These are phyloP conservation scores for Rhynchopsitta pachyrhyncha DNA, from an alignment of 2,113 vertebrate genomes.

Conservation along the genomic window DNA sequence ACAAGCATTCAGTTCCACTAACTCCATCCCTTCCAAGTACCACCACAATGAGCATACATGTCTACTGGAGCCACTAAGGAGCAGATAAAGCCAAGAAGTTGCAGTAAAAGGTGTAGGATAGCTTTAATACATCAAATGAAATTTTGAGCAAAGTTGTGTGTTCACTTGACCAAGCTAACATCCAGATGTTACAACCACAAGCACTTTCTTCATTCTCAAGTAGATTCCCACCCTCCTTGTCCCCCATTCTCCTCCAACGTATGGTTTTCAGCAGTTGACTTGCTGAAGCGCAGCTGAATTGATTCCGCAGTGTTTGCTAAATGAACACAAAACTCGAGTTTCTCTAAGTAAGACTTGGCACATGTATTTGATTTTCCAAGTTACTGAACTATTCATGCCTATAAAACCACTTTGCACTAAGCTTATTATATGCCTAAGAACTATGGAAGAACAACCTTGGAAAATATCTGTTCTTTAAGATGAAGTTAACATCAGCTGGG, in stretches of 20 bases:
- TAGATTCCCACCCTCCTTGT: not conserved
- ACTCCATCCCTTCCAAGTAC: not conserved
- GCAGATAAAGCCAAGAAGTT: not conserved
- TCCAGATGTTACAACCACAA: not conserved
- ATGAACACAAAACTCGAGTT: not conserved
- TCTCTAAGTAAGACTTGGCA: slow-evolving; percentile 19
- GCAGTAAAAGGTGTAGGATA: not conserved
- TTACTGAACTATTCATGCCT: slow-evolving; percentile 18
- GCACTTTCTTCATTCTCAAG: not conserved
- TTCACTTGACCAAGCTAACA: not conserved
- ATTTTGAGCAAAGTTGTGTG: not conserved
- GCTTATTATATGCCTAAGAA: not conserved
- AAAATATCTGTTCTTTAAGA: slow-evolving; percentile 38
- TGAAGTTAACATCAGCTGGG: not conserved
- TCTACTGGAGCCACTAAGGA: not conserved
- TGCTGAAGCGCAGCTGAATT: not conserved
- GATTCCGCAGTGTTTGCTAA: not conserved
- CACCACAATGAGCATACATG: not conserved
- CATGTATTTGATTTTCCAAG: slow-evolving; percentile 24
- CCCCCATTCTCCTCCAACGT: not conserved
- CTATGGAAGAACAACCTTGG: not conserved
- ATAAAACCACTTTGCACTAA: slow-evolving; percentile 38
- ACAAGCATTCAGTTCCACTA: not conserved
- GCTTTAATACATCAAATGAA: not conserved
- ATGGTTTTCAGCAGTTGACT: not conserved